These are phyloP conservation scores for Vireo griseus DNA, from an alignment of 2,797 vertebrate species.

Conservation along the genomic window DNA sequence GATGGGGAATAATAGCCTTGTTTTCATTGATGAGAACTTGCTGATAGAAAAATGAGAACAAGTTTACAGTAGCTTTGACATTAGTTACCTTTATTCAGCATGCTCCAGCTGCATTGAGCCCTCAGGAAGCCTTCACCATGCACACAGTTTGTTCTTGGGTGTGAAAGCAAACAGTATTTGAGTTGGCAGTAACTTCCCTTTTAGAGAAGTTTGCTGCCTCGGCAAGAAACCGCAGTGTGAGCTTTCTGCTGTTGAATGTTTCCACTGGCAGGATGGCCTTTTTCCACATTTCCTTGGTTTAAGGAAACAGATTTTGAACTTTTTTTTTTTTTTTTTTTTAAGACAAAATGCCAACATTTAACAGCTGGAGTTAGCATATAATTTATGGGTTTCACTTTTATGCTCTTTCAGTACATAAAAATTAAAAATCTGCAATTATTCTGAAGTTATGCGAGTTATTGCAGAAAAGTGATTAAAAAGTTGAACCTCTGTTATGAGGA, in stretches of 20 bases:
- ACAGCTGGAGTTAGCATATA: conserved; percentile 79
- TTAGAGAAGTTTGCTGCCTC: conserved; percentile 91
- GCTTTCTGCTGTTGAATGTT: conserved; percentile 81
- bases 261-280: conserved; percentile 90
- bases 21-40: conserved; percentile 84
- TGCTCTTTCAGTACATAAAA: conserved; percentile 57
- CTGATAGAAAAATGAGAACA: conserved; percentile 79
- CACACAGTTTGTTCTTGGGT: conserved; percentile 87
- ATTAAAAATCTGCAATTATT: conserved; percentile 66
- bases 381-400: conserved; percentile 78
- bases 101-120: conserved; percentile 91
- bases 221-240: conserved; percentile 89
- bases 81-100: conserved; percentile 89
- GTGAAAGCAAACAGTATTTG: conserved; percentile 90
- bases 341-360: conserved; percentile 79
- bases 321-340: conserved; percentile 78
- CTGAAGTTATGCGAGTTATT: conserved; percentile 52
- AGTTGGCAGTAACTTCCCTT: conserved; percentile 89
- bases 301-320: conserved; percentile 98
- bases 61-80: conserved; percentile 94
- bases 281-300: conserved; percentile 92
- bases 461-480: conserved; percentile 59
- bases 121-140: conserved; percentile 88
- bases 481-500: conserved; percentile 22
- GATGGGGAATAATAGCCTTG: conserved; percentile 63